A percentile compares a stretch with the other conserved stretches of the same genome.
Evolutionary conservation across 2,888 invertebrate species (phyloP).

Genomic region (Pollenia amentaria): DNA sequence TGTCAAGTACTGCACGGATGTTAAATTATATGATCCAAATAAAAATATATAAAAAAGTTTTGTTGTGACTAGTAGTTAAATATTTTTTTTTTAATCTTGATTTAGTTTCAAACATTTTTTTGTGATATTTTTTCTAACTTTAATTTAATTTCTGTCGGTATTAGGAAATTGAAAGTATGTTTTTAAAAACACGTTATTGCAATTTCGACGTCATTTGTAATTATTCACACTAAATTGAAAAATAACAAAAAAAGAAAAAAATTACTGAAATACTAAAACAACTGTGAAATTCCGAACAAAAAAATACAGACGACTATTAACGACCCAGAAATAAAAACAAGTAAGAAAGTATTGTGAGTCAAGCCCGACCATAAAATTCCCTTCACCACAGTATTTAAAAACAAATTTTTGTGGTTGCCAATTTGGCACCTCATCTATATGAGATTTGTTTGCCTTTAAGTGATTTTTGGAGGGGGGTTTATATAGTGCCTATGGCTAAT

Average conservation of each 20-base stretch:
- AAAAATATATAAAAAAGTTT: constrained; percentile 25
- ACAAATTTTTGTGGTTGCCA: too few species aligned
- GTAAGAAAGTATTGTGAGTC: constrained; percentile 3
- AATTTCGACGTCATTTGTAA: constrained; percentile 75
- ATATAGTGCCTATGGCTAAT: too few species aligned
- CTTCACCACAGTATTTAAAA: too few species aligned
- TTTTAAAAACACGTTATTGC: constrained; percentile 72
- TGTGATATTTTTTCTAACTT: not conserved
- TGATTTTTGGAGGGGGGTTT: too few species aligned
- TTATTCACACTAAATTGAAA: constrained; percentile 74
- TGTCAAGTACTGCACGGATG: constrained; percentile 64
- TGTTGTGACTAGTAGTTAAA: not conserved
- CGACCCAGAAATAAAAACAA: constrained; percentile 28
- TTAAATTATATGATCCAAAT: constrained; percentile 51
- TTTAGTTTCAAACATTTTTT: constrained; percentile 38
- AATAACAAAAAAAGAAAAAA: constrained; percentile 33
- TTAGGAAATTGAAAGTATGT: constrained; percentile 69
- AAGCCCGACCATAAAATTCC: too few species aligned
- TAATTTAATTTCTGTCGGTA: constrained; percentile 33
- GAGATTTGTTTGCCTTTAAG: too few species aligned
- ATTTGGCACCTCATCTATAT: too few species aligned
- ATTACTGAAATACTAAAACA: constrained; percentile 55
- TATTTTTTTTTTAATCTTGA: constrained; percentile 50
- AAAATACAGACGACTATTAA: not conserved
- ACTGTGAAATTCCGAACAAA: constrained; percentile 60